Evolutionary conservation across 2,113 vertebrate genomes (phyloP), one percentile per base, ranked within the genome.

Genomic region (Lynx canadensis): DNA sequence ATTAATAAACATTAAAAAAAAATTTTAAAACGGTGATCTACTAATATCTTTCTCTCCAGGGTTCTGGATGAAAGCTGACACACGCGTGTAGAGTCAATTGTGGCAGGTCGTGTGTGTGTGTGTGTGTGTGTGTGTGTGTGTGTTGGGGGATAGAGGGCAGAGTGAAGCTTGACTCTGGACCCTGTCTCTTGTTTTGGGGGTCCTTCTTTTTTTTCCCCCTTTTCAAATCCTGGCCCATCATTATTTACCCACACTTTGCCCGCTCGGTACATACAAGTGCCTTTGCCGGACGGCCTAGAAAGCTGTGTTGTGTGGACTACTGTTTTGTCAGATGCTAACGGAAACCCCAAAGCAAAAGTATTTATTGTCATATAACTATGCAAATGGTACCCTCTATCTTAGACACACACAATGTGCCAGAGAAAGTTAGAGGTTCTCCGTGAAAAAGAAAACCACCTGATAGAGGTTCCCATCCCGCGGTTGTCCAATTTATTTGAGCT

Each of bases 71-170:
- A 65, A 65, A 52, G 19, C 73, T 27, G n/a, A 38, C 1, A 19
- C 0, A 2, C 1, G 65, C 4, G 8, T 1, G 11, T 14, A 38
- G 4, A 50, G 27, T 60, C 57, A 10, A 48, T 5, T 57, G 48
- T 11, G 60, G 21, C 84, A 68, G 14, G 9, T 1, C 52, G 41
- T 3, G 52, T n/a, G 36, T 31, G 45, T 3, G 3, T 31, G 41
- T 2, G 18, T 19, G 52, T 55, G 52, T 7, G 52, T 55, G 18
- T 2, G 41, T 41, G 41, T 41, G 36, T 36, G 45, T 3, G 4
- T 29, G 38, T 3, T 14, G 33, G 0, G 2, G 36, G 8, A 2
- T 7, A 38, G 13, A 2, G 27, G 12, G 2, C 0, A 21, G 23
- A 33, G 38, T n/a, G 33, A 68, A 60, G 6, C 11, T 27, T 78